Base-by-base conservation (phyloP, 2,888 invertebrate genomes). In the Uropetala carovei region DNA sequence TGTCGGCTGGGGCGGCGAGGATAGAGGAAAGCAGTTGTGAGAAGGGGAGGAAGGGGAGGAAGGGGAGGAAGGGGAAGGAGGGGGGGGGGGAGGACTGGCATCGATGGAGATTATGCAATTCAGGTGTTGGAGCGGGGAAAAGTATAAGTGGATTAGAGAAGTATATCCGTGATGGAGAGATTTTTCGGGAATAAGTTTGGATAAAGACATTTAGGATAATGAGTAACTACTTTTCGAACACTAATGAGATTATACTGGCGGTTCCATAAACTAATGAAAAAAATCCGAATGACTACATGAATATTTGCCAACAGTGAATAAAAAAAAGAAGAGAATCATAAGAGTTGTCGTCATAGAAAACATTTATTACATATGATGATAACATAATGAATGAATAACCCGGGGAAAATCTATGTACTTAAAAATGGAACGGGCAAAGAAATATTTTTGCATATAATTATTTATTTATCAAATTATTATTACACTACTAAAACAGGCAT, bases 61-160 rank as follows among this genome's bases (percentile, higher is more conserved):
- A n/a, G n/a, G n/a, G n/a, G n/a, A n/a, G 64, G 16, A 64, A 18
- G 18, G 4, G 11, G 64, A 64, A n/a, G 64, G 18, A 9, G 5
- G 10, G n/a, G 27, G 22, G 22, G 5, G 75, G 11, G 13, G 3
- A 1, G 27, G 27, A 13, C 22, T 27, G 75, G 75, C 27, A 75
- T 68, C n/a, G 7, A 68, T 75, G 75, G 27, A 75, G 75, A 75
- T 75, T 75, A 75, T 75, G 75, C 75, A 75, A 75, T 75, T 22
- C 75, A 75, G 22, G 27, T 22, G 27, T 75, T 27, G 27, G 27
- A 75, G 75, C 8, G 75, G 16, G 64, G 7, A 43, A 43, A 43
- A 5, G 43, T 43, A 43, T 1, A 16, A 14, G 64, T 18, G 14
- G 64, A 64, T 18, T n/a, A 22, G 68, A 68, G 18, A 68, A 68